Percentiles rank a stretch among this genome's conserved stretches.
Evolutionary conservation across 2,113 vertebrate species (phyloP).

Genomic region (Oophaga pumilio): DNA sequence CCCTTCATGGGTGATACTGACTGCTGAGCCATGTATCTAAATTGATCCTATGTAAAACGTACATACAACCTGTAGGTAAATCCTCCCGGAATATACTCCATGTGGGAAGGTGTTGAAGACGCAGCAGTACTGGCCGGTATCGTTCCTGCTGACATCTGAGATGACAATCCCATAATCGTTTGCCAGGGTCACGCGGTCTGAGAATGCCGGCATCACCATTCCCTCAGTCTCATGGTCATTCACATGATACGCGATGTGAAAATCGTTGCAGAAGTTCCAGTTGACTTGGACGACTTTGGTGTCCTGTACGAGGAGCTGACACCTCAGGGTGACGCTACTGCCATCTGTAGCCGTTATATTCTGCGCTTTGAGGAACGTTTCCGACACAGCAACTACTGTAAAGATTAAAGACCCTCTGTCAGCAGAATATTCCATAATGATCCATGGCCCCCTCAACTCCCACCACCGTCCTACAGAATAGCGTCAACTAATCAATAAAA

Average conservation of each 20-base stretch:
- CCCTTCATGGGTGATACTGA: neutral
- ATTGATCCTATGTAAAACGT: neutral
- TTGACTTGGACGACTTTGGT: slow-evolving; percentile 63
- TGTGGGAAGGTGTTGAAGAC: slow-evolving; percentile 62
- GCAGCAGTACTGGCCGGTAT: slow-evolving; percentile 64
- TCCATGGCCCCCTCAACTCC: too few relatives aligned
- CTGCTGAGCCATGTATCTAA: neutral
- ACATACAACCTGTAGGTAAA: slow-evolving; percentile 61
- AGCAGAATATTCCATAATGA: too few relatives aligned
- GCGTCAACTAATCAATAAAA: too few relatives aligned
- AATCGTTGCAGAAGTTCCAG: slow-evolving; percentile 56
- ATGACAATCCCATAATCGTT: slow-evolving; percentile 55
- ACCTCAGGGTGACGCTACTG: slow-evolving; percentile 60
- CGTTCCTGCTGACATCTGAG: slow-evolving; percentile 43
- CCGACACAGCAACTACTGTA: slow-evolving; percentile 10
- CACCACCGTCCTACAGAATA: too few relatives aligned
- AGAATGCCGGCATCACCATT: slow-evolving; percentile 22
- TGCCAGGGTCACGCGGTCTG: neutral
- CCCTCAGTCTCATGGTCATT: neutral
- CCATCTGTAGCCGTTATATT: slow-evolving; percentile 61
- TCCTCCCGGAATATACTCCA: slow-evolving; percentile 55
- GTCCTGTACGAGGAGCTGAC: slow-evolving; percentile 51
- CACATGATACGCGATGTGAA: slow-evolving; percentile 43
- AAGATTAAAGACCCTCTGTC: neutral
- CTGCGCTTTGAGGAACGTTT: slow-evolving; percentile 17